A percentile compares a stretch with the other conserved stretches of the same genome.
phyloP scores from a whole-genome alignment of 2,113 vertebrate species.

The Myrmecobius fasciatus region DNA sequence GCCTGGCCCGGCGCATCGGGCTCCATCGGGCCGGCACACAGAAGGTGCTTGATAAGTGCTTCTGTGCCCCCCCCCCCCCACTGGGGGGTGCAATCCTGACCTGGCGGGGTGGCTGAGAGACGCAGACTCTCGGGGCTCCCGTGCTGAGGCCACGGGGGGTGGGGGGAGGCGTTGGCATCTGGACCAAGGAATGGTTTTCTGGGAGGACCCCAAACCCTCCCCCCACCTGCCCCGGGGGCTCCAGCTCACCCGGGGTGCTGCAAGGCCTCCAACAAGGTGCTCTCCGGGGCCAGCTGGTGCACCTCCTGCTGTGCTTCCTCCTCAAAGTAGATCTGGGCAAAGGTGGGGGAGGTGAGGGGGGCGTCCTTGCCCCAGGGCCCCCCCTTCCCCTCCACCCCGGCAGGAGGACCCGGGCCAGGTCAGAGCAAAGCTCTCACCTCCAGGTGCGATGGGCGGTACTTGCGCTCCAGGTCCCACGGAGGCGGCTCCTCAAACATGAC shows the following conservation, averaged over 20 bases:
- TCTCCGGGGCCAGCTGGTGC: slow-evolving; percentile 83
- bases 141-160: too few relatives aligned
- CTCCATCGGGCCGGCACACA: background rate
- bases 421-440: slow-evolving; percentile 86
- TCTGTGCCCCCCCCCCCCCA: too few relatives aligned
- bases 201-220: background rate
- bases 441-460: slow-evolving; percentile 89
- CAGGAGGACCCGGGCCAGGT: background rate
- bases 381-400: too few relatives aligned
- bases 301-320: slow-evolving; percentile 87
- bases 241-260: slow-evolving; percentile 90
- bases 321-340: slow-evolving; percentile 94
- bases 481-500: slow-evolving; percentile 95
- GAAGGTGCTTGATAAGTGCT: background rate
- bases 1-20: too few relatives aligned
- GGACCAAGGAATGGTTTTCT: too few relatives aligned
- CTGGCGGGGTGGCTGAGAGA: too few relatives aligned
- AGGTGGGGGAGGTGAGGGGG: background rate
- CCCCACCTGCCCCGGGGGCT: background rate
- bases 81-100: too few relatives aligned
- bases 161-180: too few relatives aligned
- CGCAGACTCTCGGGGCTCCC: too few relatives aligned
- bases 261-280: slow-evolving; percentile 86
- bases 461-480: slow-evolving; percentile 93
- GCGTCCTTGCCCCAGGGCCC: too few relatives aligned